Base-by-base conservation (phyloP, 2,888 invertebrate genomes). In the Fissipunctia ypsillon region DNA sequence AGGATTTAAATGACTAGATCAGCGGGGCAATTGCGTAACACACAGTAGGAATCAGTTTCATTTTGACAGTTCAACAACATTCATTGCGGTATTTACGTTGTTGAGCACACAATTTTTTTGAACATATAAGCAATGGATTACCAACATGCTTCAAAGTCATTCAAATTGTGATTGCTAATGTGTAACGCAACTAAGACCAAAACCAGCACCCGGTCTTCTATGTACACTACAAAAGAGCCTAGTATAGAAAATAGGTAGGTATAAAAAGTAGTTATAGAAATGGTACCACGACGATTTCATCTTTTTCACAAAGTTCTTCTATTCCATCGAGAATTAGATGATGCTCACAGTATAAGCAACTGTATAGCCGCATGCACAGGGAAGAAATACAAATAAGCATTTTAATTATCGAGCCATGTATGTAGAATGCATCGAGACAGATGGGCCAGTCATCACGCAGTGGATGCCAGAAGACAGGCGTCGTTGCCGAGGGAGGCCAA, bases 291-390 rank as follows among this genome's bases (percentile, higher is more conserved):
- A 45, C 14, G 12, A 28, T 60, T 43, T 56, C 28, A 31, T 31
- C 6, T n/a, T 48, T 25, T 31, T 7, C n/a, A 38, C 25, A 52
- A 22, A 57, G 16, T 12, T 2, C 16, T 35, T 57, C n/a, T 14
- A 63, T 63, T 14, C n/a, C 10, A 31, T 57, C 7, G 38, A 22
- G 14, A 60, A 35, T 61, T 60, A 57, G 50, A 50, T 16, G 43
- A 35, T 43, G 16, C 12, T 28, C 25, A 35, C n/a, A 35, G n/a
- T 2, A 28, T n/a, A 52, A 28, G n/a, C n/a, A 66, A 52, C 52
- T 48, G 28, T 45, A 35, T 54, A 61, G 61, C 60, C 48, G 48
- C 69, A 78, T 78, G 60, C 56, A 77, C 14, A 43, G 7, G 43
- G 10, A 50, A 72, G 19, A n/a, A 48, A 28, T 70, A 22, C 12